Evolutionary conservation across 2,113 vertebrate genomes (phyloP).

Genomic region (Tachycineta bicolor): DNA sequence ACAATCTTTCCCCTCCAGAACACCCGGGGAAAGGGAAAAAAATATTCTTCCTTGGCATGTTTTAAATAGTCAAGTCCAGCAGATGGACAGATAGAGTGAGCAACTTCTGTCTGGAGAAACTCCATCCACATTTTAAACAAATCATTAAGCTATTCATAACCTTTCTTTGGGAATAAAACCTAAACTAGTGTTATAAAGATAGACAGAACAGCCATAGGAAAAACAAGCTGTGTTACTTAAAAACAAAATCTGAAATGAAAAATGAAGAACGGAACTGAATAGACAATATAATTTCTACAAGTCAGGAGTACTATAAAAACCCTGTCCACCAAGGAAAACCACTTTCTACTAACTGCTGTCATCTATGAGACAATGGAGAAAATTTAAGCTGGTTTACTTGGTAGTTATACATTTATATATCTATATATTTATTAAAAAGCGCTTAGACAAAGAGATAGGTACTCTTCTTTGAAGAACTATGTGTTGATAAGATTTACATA

Average conservation of each 20-base stretch:
- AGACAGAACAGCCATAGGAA: neutral
- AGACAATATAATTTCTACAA: neutral
- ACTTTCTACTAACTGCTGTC: conserved; percentile 3
- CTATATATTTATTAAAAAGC: conserved; percentile 19
- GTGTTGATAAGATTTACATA: conserved; percentile 68
- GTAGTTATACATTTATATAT: neutral
- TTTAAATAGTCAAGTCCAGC: neutral
- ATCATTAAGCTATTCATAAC: neutral
- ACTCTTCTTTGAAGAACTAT: conserved; percentile 46
- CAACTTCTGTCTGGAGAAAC: neutral
- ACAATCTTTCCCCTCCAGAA: neutral
- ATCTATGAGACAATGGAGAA: conserved; percentile 1
- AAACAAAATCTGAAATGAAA: neutral
- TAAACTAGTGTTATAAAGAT: neutral
- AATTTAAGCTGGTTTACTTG: neutral
- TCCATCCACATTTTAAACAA: neutral
- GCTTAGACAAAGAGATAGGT: conserved; percentile 59
- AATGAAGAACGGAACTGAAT: neutral
- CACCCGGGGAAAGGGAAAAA: neutral
- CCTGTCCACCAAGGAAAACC: neutral
- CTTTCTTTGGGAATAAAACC: neutral
- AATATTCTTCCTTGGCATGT: neutral
- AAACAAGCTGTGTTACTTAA: neutral
- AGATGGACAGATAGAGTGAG: neutral
- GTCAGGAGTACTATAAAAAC: neutral